Base-by-base conservation (phyloP, 2,113 vertebrate genomes). In the Pyrgilauda ruficollis region DNA sequence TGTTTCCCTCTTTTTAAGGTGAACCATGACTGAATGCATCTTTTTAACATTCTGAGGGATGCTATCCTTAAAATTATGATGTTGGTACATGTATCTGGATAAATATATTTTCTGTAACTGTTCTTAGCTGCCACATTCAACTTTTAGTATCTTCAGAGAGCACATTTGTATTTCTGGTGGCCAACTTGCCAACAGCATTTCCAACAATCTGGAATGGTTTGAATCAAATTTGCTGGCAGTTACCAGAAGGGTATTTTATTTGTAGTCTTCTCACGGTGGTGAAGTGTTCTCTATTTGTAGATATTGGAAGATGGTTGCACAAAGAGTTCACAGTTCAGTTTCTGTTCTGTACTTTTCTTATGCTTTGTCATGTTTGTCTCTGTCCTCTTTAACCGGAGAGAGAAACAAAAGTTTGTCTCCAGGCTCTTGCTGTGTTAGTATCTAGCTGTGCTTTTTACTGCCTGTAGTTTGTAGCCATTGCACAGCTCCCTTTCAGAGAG, bases 181-280 rank as follows among this genome's bases (percentile, higher is more conserved):
- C 21, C 5, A 6, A 0, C 13, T 43, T 91, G 82, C 79, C 55
- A 67, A 33, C 39, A 87, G 4, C 39, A 47, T 24, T 94, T 83
- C 68, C 75, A 81, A 13, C 39, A 70, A 77, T 47, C 68, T 94
- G 94, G 94, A 87, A 50, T 5, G 6, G 50, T 74, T 87, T 93
- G 85, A 94, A 97, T 94, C 50, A 67, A 63, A 91, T 70, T 55
- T 80, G 9, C 82, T 96, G 95, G 94, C 94, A 77, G 27, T 70
- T 44, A 26, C 4, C 44, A 78, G 64, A 63, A 70, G 87, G 17
- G 7, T 41, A 10, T 77, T 94, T 96, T 64, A 67, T 92, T 95
- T 59, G 72, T 83, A 96, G 69, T 90, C 68, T 83, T 77, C 85
- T 95, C 94, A 91, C 10, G 8, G 11, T 35, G 11, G 27, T 31